phyloP scores from a whole-genome alignment of 2,888 invertebrate species.

The Lochmaea capreae region DNA sequence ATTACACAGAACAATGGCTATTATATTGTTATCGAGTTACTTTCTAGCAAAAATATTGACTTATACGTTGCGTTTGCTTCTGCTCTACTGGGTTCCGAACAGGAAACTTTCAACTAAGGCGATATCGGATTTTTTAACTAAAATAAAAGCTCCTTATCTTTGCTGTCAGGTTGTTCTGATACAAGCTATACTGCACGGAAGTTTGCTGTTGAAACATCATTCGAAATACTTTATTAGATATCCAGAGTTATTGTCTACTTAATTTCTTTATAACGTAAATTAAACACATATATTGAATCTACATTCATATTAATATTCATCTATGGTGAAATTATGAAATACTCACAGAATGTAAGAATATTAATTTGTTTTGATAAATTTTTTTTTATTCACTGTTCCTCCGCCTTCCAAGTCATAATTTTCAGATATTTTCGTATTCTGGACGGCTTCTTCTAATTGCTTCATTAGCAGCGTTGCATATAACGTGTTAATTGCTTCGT shows the following conservation, averaged over 20 bases:
- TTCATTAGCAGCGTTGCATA: too few relatives aligned
- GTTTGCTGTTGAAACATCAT: neutral
- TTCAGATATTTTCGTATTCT: too few relatives aligned
- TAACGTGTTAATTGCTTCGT: too few relatives aligned
- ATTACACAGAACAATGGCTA: conserved; percentile 66
- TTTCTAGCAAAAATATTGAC: conserved; percentile 64
- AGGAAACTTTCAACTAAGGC: conserved; percentile 15
- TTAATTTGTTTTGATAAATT: too few relatives aligned
- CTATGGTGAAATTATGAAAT: too few relatives aligned
- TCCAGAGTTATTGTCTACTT: neutral
- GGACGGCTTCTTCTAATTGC: too few relatives aligned
- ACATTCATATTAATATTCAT: too few relatives aligned
- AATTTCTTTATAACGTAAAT: neutral
- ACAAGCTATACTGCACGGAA: neutral
- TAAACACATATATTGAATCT: too few relatives aligned
- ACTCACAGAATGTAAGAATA: too few relatives aligned
- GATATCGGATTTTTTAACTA: conserved; percentile 6
- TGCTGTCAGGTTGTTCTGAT: neutral
- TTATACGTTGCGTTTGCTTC: conserved; percentile 52
- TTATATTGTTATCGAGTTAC: conserved; percentile 65
- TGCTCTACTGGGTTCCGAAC: conserved; percentile 26
- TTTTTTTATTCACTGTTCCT: too few relatives aligned
- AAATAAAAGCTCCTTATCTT: conserved; percentile 11
- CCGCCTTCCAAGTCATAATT: too few relatives aligned
- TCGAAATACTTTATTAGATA: neutral